Evolutionary conservation across 2,888 invertebrate species (phyloP).

Genomic region (Hirtodrosophila duncani): DNA sequence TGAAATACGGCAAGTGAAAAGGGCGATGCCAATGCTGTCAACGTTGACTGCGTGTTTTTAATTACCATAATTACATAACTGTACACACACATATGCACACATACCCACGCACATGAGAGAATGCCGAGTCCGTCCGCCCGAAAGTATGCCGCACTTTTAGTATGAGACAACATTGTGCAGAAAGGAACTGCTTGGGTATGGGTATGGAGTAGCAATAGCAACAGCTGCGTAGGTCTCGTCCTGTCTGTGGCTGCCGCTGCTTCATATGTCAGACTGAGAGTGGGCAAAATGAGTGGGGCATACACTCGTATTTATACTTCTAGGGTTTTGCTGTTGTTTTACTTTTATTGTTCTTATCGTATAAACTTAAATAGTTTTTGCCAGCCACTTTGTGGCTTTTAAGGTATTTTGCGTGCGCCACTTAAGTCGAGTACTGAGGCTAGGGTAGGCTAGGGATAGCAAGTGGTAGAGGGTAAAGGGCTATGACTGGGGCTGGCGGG

Average conservation of each 20-base stretch:
- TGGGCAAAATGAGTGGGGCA: too few species aligned
- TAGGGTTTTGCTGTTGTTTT: constrained; percentile 30
- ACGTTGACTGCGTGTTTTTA: constrained; percentile 51
- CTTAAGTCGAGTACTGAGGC: constrained; percentile 44
- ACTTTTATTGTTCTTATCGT: constrained; percentile 68
- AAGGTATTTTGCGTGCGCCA: constrained; percentile 70
- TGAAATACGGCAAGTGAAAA: constrained; percentile 46
- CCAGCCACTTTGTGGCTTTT: constrained; percentile 73
- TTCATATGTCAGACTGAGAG: too few species aligned
- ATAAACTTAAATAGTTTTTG: constrained; percentile 70
- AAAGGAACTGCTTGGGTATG: background rate
- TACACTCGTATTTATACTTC: too few species aligned
- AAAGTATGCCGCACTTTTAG: constrained; percentile 59
- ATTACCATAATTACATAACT: constrained; percentile 72
- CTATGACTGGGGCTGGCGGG: constrained; percentile 12
- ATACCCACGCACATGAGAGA: constrained; percentile 23
- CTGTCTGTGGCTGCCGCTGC: too few species aligned
- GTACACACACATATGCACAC: constrained; percentile 31
- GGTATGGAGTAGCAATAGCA: constrained; percentile 1
- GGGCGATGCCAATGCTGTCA: constrained; percentile 14
- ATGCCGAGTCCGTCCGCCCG: constrained; percentile 49
- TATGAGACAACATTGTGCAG: constrained; percentile 1
- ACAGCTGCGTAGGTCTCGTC: too few species aligned
- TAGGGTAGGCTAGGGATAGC: background rate
- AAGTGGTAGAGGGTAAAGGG: constrained; percentile 7